Base-by-base conservation (phyloP, 2,888 invertebrate species). In the Quadroppia sp. region DNA sequence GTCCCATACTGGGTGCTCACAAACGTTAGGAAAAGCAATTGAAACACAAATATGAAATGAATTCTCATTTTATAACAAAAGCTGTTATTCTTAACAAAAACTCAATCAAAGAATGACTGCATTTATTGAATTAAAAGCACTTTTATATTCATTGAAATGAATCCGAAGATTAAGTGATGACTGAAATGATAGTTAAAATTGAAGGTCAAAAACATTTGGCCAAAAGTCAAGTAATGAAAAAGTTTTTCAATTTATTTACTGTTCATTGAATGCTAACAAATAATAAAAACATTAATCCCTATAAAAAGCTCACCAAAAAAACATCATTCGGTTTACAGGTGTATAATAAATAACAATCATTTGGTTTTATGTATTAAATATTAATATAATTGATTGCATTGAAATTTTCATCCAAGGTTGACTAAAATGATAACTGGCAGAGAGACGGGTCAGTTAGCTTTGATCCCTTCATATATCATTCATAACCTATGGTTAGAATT, bases 121-220 rank as follows among this genome's bases (percentile, higher is more conserved):
- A 61, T 32, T 61, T 6, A 32, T 32, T 61, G n/a, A 25, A 25
- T 23, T 53, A 6, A 53, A 53, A 13, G 3, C 32, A 17, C 32
- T 61, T 61, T 61, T 61, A 61, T 61, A 61, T 61, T 32, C 61
- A n/a, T 56, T 25, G 56, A 1, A 15, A 56, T 56, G 56, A 25
- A 15, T 32, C 15, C 61, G 2, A 6, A 9, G 1, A 61, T 61
- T 32, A 61, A 2, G 61, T 28, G 32, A 61, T 53, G 32, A 17
- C 32, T 61, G n/a, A 11, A 30, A 4, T 17, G 7, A n/a, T 17
- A 6, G 32, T 32, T 61, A 7, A 17, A 61, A 32, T 2, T 61
- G 61, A 61, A 61, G 61, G 61, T 17, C 61, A 32, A 3, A 30
- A 61, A 30, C 32, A 61, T 61, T 61, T 61, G 61, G 61, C 28